A percentile compares a stretch with the other conserved stretches of the same genome.
phyloP scores from a whole-genome alignment of 1,140 invertebrate species.

The Calephelis virginiensis region DNA sequence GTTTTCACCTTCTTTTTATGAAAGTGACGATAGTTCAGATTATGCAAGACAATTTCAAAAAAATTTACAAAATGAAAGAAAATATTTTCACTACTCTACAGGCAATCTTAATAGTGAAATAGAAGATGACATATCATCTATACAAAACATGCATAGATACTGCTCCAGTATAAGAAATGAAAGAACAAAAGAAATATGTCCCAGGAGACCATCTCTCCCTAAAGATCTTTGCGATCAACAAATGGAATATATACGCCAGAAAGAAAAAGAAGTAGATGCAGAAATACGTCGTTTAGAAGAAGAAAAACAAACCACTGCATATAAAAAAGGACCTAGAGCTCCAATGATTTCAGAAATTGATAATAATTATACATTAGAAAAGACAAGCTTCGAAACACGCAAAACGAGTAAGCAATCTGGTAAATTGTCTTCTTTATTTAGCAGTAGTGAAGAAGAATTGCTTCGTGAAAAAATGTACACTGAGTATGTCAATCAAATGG shows the following conservation, averaged over 20 bases:
- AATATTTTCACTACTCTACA: slow-evolving; percentile 70
- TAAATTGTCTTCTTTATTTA: slow-evolving; percentile 55
- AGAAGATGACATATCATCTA: slow-evolving; percentile 73
- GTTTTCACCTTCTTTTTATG: slow-evolving; percentile 56
- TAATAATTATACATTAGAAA: slow-evolving; percentile 25
- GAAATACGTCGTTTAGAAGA: slow-evolving; percentile 80
- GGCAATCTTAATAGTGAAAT: slow-evolving; percentile 76
- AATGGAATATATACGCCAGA: slow-evolving; percentile 83
- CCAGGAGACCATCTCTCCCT: slow-evolving; percentile 80
- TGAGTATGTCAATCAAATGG: slow-evolving; percentile 88
- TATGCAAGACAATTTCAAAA: slow-evolving; percentile 54
- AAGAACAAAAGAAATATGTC: slow-evolving; percentile 36
- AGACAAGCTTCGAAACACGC: not conserved
- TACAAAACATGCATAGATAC: slow-evolving; percentile 64
- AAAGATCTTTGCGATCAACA: slow-evolving; percentile 84
- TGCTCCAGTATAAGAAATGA: slow-evolving; percentile 55
- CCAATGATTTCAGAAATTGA: slow-evolving; percentile 49
- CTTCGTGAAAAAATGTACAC: slow-evolving; percentile 87
- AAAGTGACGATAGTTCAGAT: slow-evolving; percentile 67
- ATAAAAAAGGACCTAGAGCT: slow-evolving; percentile 71
- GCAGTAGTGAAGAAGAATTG: slow-evolving; percentile 82
- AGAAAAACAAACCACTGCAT: slow-evolving; percentile 64
- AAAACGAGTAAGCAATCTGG: slow-evolving; percentile 28
- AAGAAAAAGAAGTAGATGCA: slow-evolving; percentile 82
- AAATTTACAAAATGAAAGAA: slow-evolving; percentile 67